These are phyloP conservation scores for Gymnocephalus cernua DNA, from an alignment of 2,113 vertebrate species.

Conservation along the genomic window DNA sequence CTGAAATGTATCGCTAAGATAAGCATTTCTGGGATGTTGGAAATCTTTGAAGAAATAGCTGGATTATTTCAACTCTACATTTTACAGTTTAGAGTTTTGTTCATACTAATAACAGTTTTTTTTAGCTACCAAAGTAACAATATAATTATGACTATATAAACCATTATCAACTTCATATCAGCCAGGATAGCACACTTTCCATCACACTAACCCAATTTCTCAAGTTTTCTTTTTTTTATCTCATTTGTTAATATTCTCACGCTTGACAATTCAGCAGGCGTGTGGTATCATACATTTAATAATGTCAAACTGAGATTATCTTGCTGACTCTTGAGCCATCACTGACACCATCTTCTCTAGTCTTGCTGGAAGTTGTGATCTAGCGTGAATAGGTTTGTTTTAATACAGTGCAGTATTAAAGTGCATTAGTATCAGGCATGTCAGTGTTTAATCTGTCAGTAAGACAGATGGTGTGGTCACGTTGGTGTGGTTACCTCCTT, in stretches of 20 bases:
- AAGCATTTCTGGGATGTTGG: background rate
- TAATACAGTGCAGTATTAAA: background rate
- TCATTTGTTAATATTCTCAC: constrained; percentile 14
- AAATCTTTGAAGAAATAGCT: background rate
- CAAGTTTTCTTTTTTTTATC: background rate
- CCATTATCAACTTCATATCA: background rate
- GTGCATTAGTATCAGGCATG: constrained; percentile 6
- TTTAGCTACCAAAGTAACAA: background rate
- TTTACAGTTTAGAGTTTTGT: background rate
- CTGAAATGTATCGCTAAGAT: background rate
- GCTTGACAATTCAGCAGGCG: background rate
- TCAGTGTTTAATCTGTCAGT: constrained; percentile 12
- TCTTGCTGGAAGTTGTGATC: constrained; percentile 42
- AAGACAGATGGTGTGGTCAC: background rate
- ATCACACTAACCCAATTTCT: constrained; percentile 1
- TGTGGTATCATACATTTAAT: constrained; percentile 7
- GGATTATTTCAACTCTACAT: background rate
- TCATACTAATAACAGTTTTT: background rate
- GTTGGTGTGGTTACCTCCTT: background rate
- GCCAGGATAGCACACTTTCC: background rate
- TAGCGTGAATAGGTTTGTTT: constrained; percentile 21
- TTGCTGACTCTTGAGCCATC: background rate
- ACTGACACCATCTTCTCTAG: background rate
- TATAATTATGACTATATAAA: background rate
- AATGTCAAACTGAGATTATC: constrained; percentile 28